phyloP scores from a whole-genome alignment of 2,113 vertebrate species.

The Lutjanus erythropterus region DNA sequence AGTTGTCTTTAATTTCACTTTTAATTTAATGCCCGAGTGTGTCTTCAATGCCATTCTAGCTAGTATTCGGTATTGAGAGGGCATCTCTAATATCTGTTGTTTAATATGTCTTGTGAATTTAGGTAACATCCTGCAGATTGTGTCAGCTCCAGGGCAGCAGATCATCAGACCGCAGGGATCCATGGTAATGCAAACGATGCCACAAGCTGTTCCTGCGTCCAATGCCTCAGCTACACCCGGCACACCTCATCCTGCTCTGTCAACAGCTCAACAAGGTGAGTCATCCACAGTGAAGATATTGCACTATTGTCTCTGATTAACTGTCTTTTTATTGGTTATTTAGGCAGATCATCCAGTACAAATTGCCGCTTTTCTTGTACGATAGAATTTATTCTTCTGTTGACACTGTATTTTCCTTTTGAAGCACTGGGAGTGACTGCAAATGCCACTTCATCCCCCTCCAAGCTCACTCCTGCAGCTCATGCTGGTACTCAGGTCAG shows the following conservation, averaged over 20 bases:
- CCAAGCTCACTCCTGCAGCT: conserved; percentile 60
- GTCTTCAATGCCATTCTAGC: background rate
- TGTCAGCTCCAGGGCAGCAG: conserved; percentile 91
- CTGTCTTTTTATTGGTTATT: background rate
- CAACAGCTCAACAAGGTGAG: conserved; percentile 86
- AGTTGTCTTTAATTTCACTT: conserved; percentile 1
- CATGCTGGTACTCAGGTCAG: conserved; percentile 73
- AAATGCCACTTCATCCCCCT: conserved; percentile 67
- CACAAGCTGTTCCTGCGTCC: conserved; percentile 85
- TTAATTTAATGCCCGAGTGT: background rate
- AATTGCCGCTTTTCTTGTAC: background rate
- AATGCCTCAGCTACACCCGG: conserved; percentile 84
- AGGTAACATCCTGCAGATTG: conserved; percentile 95
- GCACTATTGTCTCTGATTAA: background rate
- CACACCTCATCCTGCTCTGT: conserved; percentile 81
- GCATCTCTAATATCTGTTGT: background rate
- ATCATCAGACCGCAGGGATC: conserved; percentile 90
- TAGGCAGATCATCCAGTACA: background rate
- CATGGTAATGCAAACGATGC: conserved; percentile 89
- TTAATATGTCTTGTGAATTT: conserved; percentile 45
- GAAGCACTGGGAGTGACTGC: conserved; percentile 54
- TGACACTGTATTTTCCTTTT: conserved; percentile 24
- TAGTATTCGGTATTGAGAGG: background rate
- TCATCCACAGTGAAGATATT: background rate
- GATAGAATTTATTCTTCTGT: background rate